Evolutionary conservation across 2,113 vertebrate genomes (phyloP), one percentile per base, ranked within the genome.

Genomic region (Pelmatolapia mariae): DNA sequence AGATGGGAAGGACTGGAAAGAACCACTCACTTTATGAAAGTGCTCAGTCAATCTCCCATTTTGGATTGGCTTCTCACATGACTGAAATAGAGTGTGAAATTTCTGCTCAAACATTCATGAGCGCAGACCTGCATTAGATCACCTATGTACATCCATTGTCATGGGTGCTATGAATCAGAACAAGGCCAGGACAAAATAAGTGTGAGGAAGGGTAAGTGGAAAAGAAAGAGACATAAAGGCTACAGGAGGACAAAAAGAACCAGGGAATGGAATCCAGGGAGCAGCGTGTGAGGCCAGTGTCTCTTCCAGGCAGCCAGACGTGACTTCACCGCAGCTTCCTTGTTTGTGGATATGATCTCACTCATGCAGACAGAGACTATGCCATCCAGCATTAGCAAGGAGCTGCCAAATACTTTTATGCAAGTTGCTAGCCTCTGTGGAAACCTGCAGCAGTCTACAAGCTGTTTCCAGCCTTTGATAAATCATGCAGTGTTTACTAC

Each of bases 31-130:
- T 63, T 78, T 33, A 36, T 66, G 8, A 85, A 80, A 85, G 85
- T 24, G 33, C 33, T 85, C 54, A 87, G 81, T 93, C 83, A 80
- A 83, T 86, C 84, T 78, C 16, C 57, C 3, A 4, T 84, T 71
- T 45, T 26, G 13, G 79, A 45, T 59, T 85, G 82, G 18, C 31
- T 84, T 26, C 85, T 86, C 89, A 90, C 86, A 83, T 88, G 90
- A 86, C 91, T 92, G 89, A 95, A 96, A 92, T 93, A 95, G 94
- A 94, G 91, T 95, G 94, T 94, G 94, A 95, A 94, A 94, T 93
- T 86, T 92, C 86, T 66, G 19, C 76, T 93, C 87, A 93, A 94
- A 93, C 91, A 93, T 95, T 93, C 80, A 95, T 93, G 89, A 95
- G 81, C 3, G 52, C 84, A 92, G 85, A 95, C 90, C 89, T 92